These are phyloP conservation scores for Eupithecia tripunctaria DNA, from an alignment of 2,888 invertebrate species.

Conservation along the genomic window DNA sequence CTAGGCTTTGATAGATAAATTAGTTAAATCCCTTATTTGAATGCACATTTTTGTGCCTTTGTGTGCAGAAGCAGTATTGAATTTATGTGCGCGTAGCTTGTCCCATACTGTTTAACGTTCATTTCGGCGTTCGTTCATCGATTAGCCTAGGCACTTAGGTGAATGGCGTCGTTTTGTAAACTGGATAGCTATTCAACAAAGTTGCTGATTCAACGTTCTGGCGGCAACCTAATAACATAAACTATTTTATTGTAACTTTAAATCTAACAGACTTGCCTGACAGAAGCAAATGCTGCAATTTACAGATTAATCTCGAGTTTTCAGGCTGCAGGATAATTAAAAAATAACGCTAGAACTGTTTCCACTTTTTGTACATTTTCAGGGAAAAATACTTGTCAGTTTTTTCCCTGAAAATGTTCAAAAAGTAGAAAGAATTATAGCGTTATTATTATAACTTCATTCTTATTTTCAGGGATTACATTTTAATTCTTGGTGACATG, in stretches of 20 bases:
- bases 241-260: not conserved
- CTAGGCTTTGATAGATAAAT: too few species aligned
- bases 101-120: not conserved
- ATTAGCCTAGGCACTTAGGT: not conserved
- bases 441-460: too few species aligned
- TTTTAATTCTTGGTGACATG: not conserved
- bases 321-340: not conserved
- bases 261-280: not conserved
- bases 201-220: not conserved
- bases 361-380: not conserved
- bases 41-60: too few species aligned
- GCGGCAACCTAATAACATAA: not conserved
- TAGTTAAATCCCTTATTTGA: too few species aligned
- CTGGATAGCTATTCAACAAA: not conserved
- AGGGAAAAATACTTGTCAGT: not conserved
- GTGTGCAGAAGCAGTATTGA: too few species aligned
- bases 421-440: too few species aligned
- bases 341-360: not conserved
- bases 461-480: not conserved
- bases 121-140: not conserved
- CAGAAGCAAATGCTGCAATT: not conserved
- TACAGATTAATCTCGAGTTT: not conserved
- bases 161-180: not conserved
- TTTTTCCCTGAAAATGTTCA: too few species aligned
- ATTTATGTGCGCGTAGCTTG: too few species aligned